These are phyloP conservation scores for Tetragonula clypearis DNA, from an alignment of 1,140 invertebrate genomes.

Conservation along the genomic window DNA sequence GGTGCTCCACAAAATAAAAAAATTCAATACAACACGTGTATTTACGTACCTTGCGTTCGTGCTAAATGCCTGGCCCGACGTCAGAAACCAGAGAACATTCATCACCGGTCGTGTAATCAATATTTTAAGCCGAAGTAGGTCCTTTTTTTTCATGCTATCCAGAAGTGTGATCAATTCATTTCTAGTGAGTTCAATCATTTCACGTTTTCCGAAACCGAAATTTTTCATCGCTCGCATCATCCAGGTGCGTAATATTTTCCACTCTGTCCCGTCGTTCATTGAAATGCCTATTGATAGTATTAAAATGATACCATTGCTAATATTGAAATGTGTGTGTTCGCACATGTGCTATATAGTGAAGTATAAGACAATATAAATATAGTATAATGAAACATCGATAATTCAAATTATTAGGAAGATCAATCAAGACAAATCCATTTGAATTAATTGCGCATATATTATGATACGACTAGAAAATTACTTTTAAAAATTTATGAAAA, in stretches of 20 bases:
- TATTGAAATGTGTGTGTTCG: neutral
- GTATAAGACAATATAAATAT: neutral
- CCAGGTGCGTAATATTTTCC: too few relatives aligned
- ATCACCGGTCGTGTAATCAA: constrained; percentile 85
- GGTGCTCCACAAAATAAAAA: neutral
- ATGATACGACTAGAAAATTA: neutral
- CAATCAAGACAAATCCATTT: neutral
- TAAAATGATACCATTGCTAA: neutral
- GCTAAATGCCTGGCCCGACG: constrained; percentile 84
- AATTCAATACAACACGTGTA: neutral
- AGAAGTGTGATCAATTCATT: constrained; percentile 84
- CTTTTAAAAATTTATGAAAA: neutral
- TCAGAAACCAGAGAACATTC: constrained; percentile 89
- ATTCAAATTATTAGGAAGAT: neutral
- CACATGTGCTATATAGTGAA: neutral
- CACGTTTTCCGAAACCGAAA: constrained; percentile 88
- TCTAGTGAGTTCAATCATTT: constrained; percentile 64
- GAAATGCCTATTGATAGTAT: too few relatives aligned
- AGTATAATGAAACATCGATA: neutral
- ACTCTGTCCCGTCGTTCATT: too few relatives aligned
- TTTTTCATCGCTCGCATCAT: constrained; percentile 55
- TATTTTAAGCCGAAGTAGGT: constrained; percentile 75
- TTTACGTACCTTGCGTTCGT: constrained; percentile 67
- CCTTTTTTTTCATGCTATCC: constrained; percentile 77
- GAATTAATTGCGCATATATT: neutral